phyloP scores from a whole-genome alignment of 2,888 invertebrate species.

The Lepidochrysops patricia region DNA sequence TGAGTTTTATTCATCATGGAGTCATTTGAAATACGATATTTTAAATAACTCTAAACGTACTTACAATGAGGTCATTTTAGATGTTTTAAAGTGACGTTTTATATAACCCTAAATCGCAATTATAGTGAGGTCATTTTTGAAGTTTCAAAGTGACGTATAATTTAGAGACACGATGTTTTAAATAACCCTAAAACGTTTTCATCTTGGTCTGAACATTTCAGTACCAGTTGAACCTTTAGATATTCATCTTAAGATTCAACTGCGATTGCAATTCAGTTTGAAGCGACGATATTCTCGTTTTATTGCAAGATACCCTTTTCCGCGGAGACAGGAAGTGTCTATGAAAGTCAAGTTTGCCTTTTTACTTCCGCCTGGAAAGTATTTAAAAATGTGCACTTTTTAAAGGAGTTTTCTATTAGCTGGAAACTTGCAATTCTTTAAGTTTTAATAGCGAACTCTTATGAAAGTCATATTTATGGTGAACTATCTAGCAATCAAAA shows the following conservation, averaged over 20 bases:
- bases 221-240: too few species aligned
- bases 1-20: background rate
- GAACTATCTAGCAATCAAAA: background rate
- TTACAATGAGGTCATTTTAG: too few species aligned
- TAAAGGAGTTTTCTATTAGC: background rate
- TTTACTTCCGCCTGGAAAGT: background rate
- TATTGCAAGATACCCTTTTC: background rate
- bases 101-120: too few species aligned
- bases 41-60: too few species aligned
- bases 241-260: background rate
- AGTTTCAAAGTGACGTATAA: too few species aligned
- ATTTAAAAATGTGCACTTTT: background rate
- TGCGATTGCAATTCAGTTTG: background rate
- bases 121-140: too few species aligned
- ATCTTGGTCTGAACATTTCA: background rate
- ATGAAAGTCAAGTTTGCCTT: background rate
- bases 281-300: background rate
- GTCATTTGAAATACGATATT: too few species aligned
- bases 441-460: background rate
- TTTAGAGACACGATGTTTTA: too few species aligned
- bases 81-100: too few species aligned
- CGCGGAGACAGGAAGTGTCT: background rate
- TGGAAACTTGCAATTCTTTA: background rate
- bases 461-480: background rate
- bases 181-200: too few species aligned